A percentile compares a stretch with the other conserved stretches of the same genome.
Evolutionary conservation across 1,140 invertebrate genomes (phyloP).

Genomic region (Bombus soroeensis): DNA sequence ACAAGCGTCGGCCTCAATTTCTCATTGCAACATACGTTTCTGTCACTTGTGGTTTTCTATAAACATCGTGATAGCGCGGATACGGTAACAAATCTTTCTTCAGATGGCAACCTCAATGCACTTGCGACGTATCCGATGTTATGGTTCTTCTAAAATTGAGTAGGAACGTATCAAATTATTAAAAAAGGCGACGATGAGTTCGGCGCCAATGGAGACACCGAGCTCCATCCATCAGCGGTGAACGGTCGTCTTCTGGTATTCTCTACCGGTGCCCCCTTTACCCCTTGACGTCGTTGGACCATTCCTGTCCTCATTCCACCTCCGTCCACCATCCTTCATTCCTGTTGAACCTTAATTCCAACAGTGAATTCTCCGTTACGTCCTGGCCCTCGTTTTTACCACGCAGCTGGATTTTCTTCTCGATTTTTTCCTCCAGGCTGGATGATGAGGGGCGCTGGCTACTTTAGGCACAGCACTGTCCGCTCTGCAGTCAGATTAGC

Average conservation of each 20-base stretch:
- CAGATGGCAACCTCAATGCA: no score
- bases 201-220: constrained; percentile 66
- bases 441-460: neutral
- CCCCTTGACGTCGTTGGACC: constrained; percentile 52
- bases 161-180: neutral
- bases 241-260: constrained; percentile 74
- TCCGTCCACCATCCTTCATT: constrained; percentile 66
- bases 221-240: constrained; percentile 74
- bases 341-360: constrained; percentile 70
- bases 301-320: constrained; percentile 69
- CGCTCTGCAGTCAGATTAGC: neutral
- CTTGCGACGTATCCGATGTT: no score
- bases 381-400: constrained; percentile 44
- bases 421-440: constrained; percentile 23
- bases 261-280: constrained; percentile 57
- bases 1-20: no score
- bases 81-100: no score
- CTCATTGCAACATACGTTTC: no score
- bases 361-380: constrained; percentile 63
- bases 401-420: constrained; percentile 31
- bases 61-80: no score
- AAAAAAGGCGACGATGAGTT: constrained; percentile 16
- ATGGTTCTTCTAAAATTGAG: no score
- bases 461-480: neutral
- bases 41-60: no score